Evolutionary conservation across 1,140 invertebrate genomes (phyloP).

Genomic region (Zaprionus lachaisei): DNA sequence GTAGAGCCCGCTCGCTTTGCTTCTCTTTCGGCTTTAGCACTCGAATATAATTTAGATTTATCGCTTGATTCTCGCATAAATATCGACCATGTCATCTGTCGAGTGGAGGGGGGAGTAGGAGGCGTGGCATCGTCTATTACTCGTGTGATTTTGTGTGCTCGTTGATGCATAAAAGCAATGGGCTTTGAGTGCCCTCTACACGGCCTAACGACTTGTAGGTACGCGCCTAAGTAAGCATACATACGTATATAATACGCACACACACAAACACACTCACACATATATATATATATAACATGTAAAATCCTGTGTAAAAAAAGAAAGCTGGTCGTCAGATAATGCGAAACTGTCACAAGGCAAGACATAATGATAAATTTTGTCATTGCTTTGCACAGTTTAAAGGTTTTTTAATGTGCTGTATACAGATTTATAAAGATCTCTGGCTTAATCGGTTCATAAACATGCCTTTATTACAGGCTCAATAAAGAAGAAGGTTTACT

Average conservation of each 20-base stretch:
- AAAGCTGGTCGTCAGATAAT: constrained; percentile 55
- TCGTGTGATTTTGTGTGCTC: constrained; percentile 64
- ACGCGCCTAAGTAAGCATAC: constrained; percentile 24
- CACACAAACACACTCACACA: not conserved
- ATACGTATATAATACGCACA: not conserved
- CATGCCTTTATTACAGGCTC: not conserved
- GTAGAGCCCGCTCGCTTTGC: constrained; percentile 14
- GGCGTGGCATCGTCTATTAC: constrained; percentile 34
- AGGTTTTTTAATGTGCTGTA: not conserved
- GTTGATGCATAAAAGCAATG: constrained; percentile 72
- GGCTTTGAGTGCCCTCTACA: constrained; percentile 61
- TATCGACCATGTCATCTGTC: constrained; percentile 67
- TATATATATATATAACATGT: constrained; percentile 51
- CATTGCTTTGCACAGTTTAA: constrained; percentile 51
- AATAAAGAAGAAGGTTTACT: not conserved
- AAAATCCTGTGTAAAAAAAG: constrained; percentile 45
- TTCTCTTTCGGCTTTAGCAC: constrained; percentile 61
- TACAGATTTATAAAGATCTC: constrained; percentile 14
- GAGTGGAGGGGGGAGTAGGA: not conserved
- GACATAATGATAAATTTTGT: constrained; percentile 57
- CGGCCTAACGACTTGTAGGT: constrained; percentile 73
- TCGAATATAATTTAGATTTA: constrained; percentile 81
- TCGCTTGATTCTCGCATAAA: constrained; percentile 79
- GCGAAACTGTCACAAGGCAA: constrained; percentile 30
- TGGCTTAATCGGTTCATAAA: constrained; percentile 2